Conservation (phyloP, 2,888 invertebrate species). For the Tortricodes alternella region DNA sequence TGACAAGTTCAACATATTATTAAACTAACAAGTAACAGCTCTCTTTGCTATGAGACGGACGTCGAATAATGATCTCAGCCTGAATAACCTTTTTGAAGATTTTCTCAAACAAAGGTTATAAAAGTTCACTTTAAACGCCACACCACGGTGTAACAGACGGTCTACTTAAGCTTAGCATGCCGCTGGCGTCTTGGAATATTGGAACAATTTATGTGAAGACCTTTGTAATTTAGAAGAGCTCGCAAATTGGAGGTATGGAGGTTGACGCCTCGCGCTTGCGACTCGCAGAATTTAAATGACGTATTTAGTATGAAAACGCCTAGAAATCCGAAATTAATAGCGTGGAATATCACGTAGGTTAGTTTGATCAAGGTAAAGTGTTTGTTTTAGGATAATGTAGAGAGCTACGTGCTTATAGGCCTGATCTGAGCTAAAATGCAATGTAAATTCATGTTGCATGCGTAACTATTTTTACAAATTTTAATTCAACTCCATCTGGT, state of each 20-base stretch:
- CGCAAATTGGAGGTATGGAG: slow-evolving; percentile 74
- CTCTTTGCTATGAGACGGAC: too few species aligned
- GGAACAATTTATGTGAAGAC: slow-evolving; percentile 80
- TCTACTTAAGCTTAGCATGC: slow-evolving; percentile 71
- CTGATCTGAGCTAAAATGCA: too few species aligned
- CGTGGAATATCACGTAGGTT: not conserved
- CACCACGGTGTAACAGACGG: slow-evolving; percentile 48
- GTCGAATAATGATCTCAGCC: too few species aligned
- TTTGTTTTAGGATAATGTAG: not conserved
- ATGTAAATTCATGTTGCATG: too few species aligned
- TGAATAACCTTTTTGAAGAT: too few species aligned
- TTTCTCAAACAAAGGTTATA: too few species aligned
- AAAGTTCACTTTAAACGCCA: not conserved
- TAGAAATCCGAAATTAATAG: slow-evolving; percentile 11
- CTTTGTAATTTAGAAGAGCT: slow-evolving; percentile 78
- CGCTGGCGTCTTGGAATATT: slow-evolving; percentile 73
- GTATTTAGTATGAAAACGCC: slow-evolving; percentile 43
- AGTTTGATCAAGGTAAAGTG: not conserved
- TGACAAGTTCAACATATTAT: too few species aligned
- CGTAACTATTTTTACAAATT: too few species aligned
- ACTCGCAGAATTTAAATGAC: slow-evolving; percentile 59
- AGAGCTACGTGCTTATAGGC: too few species aligned
- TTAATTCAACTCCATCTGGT: too few species aligned
- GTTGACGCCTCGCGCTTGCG: slow-evolving; percentile 63
- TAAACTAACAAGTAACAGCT: too few species aligned